phyloP scores from a whole-genome alignment of 2,888 invertebrate species.

The Nomada fabriciana region DNA sequence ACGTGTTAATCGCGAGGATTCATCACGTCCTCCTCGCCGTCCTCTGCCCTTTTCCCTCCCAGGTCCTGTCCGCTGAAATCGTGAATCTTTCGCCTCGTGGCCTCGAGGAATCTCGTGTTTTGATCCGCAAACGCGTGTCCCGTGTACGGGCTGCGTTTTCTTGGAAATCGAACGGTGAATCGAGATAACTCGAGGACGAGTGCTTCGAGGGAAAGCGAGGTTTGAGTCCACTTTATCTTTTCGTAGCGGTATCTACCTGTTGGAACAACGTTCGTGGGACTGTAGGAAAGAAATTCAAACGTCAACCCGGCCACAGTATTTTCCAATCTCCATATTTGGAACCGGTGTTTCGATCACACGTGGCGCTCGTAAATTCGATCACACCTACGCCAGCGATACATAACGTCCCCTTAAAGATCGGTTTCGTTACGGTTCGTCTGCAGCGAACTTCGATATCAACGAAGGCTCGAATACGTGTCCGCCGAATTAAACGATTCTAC shows the following conservation, averaged over 20 bases:
- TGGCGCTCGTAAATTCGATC: conserved; percentile 11
- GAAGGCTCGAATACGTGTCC: background rate
- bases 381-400: background rate
- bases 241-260: background rate
- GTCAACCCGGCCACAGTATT: too few species aligned
- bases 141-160: conserved; percentile 18
- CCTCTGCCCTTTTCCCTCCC: conserved; percentile 14
- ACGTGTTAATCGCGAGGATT: conserved; percentile 81
- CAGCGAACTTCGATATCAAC: too few species aligned
- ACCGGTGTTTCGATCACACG: conserved; percentile 9
- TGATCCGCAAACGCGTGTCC: conserved; percentile 8
- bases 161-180: conserved; percentile 24
- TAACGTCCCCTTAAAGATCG: background rate
- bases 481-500: background rate
- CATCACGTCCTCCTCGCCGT: conserved; percentile 73
- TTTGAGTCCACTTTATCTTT: background rate
- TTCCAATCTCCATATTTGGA: conserved; percentile 7
- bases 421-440: background rate
- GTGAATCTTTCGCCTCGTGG: conserved; percentile 29
- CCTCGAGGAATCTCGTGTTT: conserved; percentile 21
- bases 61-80: background rate
- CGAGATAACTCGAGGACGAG: background rate
- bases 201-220: background rate
- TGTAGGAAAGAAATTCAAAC: too few species aligned
- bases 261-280: too few species aligned